phyloP scores from a whole-genome alignment of 2,797 vertebrate species.

The Acipenser oxyrinchus region DNA sequence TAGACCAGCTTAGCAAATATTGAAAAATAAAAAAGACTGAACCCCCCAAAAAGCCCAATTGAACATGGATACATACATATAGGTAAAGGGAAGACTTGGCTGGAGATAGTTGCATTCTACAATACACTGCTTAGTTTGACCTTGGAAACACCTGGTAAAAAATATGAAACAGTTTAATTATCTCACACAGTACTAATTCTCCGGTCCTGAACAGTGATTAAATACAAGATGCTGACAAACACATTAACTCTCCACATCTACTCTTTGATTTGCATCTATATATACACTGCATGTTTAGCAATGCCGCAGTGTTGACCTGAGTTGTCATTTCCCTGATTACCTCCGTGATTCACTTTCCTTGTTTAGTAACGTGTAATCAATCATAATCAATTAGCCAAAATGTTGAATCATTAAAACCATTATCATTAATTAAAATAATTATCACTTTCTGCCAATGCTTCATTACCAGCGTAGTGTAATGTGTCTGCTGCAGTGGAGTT shows the following conservation, averaged over 20 bases:
- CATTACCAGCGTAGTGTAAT: slow-evolving; percentile 61
- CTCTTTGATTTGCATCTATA: slow-evolving; percentile 63
- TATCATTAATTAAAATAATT: slow-evolving; percentile 82
- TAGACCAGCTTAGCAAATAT: no score
- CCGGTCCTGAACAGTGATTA: slow-evolving; percentile 1
- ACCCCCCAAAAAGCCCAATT: no score
- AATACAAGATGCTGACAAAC: slow-evolving; percentile 2
- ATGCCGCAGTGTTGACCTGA: slow-evolving; percentile 70
- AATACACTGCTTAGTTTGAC: not conserved
- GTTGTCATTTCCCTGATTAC: slow-evolving; percentile 95
- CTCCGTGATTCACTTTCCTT: slow-evolving; percentile 98
- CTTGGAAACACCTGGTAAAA: not conserved
- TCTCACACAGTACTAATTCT: not conserved
- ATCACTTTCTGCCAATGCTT: slow-evolving; percentile 72
- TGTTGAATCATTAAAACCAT: slow-evolving; percentile 78
- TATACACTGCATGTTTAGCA: slow-evolving; percentile 57
- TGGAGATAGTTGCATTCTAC: no score
- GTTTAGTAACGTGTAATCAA: slow-evolving; percentile 82
- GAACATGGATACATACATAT: no score
- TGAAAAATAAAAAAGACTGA: no score
- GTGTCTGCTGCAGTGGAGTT: slow-evolving; percentile 13
- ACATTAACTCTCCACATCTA: not conserved
- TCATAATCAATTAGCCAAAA: slow-evolving; percentile 81
- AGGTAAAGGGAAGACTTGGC: no score
- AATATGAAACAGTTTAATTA: not conserved